Evolutionary conservation across 2,113 vertebrate species (phyloP).

Genomic region (Paralichthys olivaceus): DNA sequence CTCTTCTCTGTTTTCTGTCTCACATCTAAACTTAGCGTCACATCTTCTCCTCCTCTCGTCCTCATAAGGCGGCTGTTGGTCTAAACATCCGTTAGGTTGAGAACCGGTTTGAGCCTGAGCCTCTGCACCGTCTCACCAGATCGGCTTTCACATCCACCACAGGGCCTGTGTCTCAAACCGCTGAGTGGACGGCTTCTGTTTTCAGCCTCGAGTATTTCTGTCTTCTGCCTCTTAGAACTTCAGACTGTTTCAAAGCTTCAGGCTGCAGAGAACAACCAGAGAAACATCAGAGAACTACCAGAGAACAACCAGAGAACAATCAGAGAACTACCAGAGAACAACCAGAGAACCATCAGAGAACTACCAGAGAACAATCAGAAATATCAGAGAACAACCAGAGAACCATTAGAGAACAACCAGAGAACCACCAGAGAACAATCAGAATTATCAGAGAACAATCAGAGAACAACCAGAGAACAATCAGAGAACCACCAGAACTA

Average conservation of each 20-base stretch:
- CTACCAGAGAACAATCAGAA: no score
- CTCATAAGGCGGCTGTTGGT: slow-evolving; percentile 68
- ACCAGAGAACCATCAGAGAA: no score
- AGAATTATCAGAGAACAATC: no score
- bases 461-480: no score
- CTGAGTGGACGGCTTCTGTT: slow-evolving; percentile 23
- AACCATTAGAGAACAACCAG: no score
- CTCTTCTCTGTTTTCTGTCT: not conserved
- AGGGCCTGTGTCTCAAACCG: slow-evolving; percentile 19
- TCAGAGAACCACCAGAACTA: no score
- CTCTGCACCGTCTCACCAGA: not conserved
- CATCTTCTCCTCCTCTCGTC: slow-evolving; percentile 2
- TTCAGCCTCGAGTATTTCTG: slow-evolving; percentile 29
- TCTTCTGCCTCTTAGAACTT: slow-evolving; percentile 8
- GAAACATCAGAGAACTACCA: no score
- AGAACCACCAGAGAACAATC: not conserved
- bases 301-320: no score
- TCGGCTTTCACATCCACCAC: slow-evolving; percentile 36
- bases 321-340: not conserved
- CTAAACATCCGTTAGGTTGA: slow-evolving; percentile 40
- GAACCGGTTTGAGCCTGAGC: slow-evolving; percentile 65
- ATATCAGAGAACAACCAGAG: no score
- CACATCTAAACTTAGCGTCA: not conserved
- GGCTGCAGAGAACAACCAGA: not conserved
- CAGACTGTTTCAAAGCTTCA: no score